Base-by-base conservation (phyloP, 2,888 invertebrate genomes). In the Ctenicera cuprea region DNA sequence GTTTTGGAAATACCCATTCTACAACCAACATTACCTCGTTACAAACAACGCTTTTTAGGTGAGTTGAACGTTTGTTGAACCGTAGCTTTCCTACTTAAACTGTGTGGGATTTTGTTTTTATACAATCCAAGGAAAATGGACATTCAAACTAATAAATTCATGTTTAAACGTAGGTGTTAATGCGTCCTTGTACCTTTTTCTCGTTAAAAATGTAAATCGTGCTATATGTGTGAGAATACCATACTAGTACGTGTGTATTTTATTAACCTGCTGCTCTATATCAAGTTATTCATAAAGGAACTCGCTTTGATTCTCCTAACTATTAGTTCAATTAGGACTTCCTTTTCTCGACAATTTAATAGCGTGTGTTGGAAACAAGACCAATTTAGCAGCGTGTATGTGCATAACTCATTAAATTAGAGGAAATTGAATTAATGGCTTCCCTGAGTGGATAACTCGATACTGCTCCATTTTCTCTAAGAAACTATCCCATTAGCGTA, bases 1-100 rank as follows among this genome's bases (percentile, higher is more conserved):
- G 92, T 65, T 95, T 96, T 85, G 96, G 95, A 14, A 96, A 96
- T 80, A 86, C 94, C 4, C 92, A 93, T 83, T 92, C 95, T 0
- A 95, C 95, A 4, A 92, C 94, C 37, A 93, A 94, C 41, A 92
- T 95, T 80, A 95, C 96, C 16, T 95, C 96, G 18, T 90, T 95
- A 64, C 97, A 97, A 87, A 95, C 95, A 65, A 94, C 95, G 68
- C 89, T 95, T 75, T 97, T 94, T 89, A 93, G 96, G 93, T 95
- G 89, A 87, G 57, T 14, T 5, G n/a, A 12, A 16, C 26, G 26
- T 26, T 26, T 26, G 5, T 26, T 26, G 26, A 26, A 26, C 26
- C 26, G 5, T 26, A 5, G 5, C 26, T 26, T 2, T 26, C 3
- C 26, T 26, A 5, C 5, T 26, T 5, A 5, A 5, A n/a, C n/a